phyloP scores from a whole-genome alignment of 2,113 vertebrate genomes.

The Poeciliopsis occidentalis region DNA sequence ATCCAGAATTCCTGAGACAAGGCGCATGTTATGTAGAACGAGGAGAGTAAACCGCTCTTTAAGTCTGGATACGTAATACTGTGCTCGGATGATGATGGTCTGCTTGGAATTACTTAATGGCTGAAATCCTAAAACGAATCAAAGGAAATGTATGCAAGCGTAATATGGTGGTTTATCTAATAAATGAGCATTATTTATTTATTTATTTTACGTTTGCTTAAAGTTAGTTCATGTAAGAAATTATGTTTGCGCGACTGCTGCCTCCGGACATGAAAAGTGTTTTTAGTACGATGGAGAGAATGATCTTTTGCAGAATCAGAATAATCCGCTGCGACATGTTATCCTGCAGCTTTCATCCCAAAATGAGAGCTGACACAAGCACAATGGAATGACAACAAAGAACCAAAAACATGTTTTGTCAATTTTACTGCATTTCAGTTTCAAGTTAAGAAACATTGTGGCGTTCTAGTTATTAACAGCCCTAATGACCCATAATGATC shows the following conservation, averaged over 20 bases:
- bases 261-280: not conserved
- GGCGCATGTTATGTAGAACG: slow-evolving; percentile 52
- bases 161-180: not conserved
- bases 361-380: no score
- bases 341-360: no score
- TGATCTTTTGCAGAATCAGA: not conserved
- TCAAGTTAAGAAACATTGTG: no score
- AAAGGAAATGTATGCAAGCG: not conserved
- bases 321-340: no score
- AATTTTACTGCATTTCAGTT: no score
- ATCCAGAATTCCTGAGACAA: slow-evolving; percentile 71
- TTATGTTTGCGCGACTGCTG: not conserved
- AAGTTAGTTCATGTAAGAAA: not conserved
- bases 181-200: not conserved
- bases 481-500: no score
- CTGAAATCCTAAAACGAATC: slow-evolving; percentile 27
- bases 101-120: slow-evolving; percentile 32
- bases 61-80: slow-evolving; percentile 43
- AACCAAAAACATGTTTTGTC: no score
- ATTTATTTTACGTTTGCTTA: not conserved
- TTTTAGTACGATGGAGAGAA: not conserved
- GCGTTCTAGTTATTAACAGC: no score
- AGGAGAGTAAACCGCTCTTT: slow-evolving; percentile 37
- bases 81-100: slow-evolving; percentile 23
- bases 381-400: no score